These are phyloP conservation scores for Oikopleura dioica DNA, from an alignment of 23 tunicate species.

Conservation along the genomic window DNA sequence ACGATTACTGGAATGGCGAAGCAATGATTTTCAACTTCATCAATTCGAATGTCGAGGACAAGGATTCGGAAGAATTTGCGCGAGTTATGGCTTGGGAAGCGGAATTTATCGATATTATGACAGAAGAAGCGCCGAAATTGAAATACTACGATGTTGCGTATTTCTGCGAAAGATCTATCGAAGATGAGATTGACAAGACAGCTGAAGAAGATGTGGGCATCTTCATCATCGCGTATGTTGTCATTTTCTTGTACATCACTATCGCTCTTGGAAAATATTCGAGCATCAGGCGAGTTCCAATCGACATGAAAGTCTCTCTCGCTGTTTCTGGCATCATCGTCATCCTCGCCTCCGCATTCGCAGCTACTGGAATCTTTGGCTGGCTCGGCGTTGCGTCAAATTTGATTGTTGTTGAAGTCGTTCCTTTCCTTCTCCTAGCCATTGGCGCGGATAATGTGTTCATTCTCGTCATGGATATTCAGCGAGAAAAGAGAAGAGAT, in stretches of 20 bases:
- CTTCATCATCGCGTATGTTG: slow-evolving; percentile 61
- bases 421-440: slow-evolving; percentile 82
- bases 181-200: slow-evolving; percentile 61
- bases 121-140: background rate
- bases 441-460: slow-evolving; percentile 98
- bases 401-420: slow-evolving; percentile 87
- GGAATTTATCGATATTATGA: slow-evolving; percentile 31
- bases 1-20: slow-evolving; percentile 18
- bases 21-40: background rate
- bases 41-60: background rate
- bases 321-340: slow-evolving; percentile 68
- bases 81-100: slow-evolving; percentile 47
- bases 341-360: slow-evolving; percentile 49
- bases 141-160: background rate
- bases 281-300: slow-evolving; percentile 17
- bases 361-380: slow-evolving; percentile 74
- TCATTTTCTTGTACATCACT: slow-evolving; percentile 76
- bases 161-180: slow-evolving; percentile 45
- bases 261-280: slow-evolving; percentile 82
- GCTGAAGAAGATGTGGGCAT: slow-evolving; percentile 47
- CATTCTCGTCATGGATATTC: slow-evolving; percentile 24
- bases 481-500: slow-evolving; percentile 13
- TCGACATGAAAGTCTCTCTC: slow-evolving; percentile 70
- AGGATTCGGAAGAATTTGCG: background rate
- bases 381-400: slow-evolving; percentile 60